Evolutionary conservation across 2,797 vertebrate species (phyloP).

Genomic region (Takifugu ocellatus): DNA sequence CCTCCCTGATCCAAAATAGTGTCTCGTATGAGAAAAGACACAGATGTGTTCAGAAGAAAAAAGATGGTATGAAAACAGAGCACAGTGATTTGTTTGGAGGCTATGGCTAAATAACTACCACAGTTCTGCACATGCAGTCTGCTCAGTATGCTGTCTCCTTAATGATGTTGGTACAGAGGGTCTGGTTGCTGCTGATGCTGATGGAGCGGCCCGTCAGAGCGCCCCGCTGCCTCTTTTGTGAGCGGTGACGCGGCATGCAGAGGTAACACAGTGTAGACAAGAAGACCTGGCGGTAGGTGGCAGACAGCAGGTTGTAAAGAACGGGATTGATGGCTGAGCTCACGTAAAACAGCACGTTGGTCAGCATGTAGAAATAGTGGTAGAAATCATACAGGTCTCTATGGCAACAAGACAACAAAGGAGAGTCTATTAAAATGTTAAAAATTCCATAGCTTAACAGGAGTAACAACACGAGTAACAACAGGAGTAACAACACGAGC

Average conservation of each 20-base stretch:
- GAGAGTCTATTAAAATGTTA: background rate
- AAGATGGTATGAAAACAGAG: too few relatives aligned
- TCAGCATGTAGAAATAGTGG: conserved; percentile 2
- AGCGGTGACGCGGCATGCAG: background rate
- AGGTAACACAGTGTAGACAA: background rate
- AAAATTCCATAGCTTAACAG: too few relatives aligned
- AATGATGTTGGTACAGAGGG: background rate
- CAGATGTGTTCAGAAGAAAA: too few relatives aligned
- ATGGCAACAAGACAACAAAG: background rate
- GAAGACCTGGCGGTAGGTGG: background rate
- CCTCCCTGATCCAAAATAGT: too few relatives aligned
- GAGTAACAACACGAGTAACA: too few relatives aligned
- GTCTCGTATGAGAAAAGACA: too few relatives aligned
- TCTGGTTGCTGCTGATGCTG: background rate
- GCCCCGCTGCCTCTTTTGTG: background rate
- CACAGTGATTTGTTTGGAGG: too few relatives aligned
- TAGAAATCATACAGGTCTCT: background rate
- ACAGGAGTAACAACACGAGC: too few relatives aligned
- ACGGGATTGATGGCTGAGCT: background rate
- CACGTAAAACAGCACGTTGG: conserved; percentile 1
- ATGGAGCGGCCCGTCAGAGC: background rate
- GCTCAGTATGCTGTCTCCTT: background rate
- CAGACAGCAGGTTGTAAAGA: background rate
- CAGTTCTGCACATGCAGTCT: too few relatives aligned
- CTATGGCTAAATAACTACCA: too few relatives aligned